Evolutionary conservation across 2,888 invertebrate species (phyloP).

Genomic region (Andrena camellia): DNA sequence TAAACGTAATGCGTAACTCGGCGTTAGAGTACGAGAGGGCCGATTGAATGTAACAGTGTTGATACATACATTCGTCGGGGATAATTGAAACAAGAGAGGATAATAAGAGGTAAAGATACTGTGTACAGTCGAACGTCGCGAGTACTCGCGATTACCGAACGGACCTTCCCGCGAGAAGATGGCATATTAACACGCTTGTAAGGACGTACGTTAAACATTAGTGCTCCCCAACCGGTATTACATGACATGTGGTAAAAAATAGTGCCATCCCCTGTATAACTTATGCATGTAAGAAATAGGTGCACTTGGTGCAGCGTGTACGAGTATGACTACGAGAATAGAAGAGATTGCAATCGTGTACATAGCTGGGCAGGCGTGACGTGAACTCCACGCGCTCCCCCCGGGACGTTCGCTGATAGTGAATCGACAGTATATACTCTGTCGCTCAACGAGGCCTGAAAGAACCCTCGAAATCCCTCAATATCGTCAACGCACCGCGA

Average conservation of each 20-base stretch:
- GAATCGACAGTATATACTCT: not conserved
- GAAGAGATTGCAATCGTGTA: conserved; percentile 42
- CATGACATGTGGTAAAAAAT: conserved; percentile 63
- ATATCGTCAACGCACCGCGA: conserved; percentile 50
- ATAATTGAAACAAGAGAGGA: not conserved
- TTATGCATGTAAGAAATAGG: conserved; percentile 47
- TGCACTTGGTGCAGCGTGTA: conserved; percentile 53
- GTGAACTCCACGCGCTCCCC: conserved; percentile 8
- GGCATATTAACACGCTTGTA: conserved; percentile 50
- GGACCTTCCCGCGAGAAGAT: conserved; percentile 27
- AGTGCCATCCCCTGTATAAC: conserved; percentile 59
- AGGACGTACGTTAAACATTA: conserved; percentile 49
- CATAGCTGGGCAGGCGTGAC: conserved; percentile 36
- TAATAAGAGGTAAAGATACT: conserved; percentile 13
- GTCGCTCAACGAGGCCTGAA: not conserved
- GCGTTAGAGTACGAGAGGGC: conserved; percentile 16
- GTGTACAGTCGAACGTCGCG: not conserved
- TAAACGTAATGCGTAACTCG: conserved; percentile 12
- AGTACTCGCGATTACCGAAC: not conserved
- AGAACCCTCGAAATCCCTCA: conserved; percentile 49
- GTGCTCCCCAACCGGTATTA: conserved; percentile 56
- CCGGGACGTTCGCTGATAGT: conserved; percentile 38
- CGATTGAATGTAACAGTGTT: conserved; percentile 28
- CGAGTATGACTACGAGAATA: conserved; percentile 32
- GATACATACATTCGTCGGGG: conserved; percentile 24